Evolutionary conservation across 2,797 vertebrate species (phyloP).

Genomic region (Macropus fuliginosus): DNA sequence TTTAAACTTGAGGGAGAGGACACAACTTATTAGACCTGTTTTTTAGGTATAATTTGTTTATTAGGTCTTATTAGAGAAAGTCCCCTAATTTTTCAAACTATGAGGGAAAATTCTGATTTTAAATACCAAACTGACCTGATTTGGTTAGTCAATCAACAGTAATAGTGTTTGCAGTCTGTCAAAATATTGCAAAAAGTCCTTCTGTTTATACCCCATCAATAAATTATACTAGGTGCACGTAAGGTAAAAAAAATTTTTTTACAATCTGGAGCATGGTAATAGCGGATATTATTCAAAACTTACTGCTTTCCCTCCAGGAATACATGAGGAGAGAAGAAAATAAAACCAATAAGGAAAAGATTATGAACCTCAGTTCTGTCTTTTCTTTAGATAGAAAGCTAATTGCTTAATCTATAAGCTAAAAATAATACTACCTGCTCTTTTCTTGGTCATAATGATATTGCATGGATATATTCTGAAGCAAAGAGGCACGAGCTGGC

Average conservation of each 20-base stretch:
- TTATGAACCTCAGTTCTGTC: constrained; percentile 14
- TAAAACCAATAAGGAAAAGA: background rate
- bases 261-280: background rate
- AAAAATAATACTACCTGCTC: constrained; percentile 37
- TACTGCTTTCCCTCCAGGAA: background rate
- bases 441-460: constrained; percentile 33
- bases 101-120: constrained; percentile 43
- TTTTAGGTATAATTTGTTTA: too few relatives aligned
- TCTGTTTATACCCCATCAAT: background rate
- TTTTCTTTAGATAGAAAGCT: constrained; percentile 52
- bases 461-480: constrained; percentile 51
- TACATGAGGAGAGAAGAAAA: constrained; percentile 25
- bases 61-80: constrained; percentile 21
- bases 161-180: background rate
- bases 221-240: constrained; percentile 12
- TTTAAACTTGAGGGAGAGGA: constrained; percentile 34
- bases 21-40: constrained; percentile 41
- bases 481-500: background rate
- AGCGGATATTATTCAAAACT: background rate
- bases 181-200: background rate
- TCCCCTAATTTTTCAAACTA: constrained; percentile 7
- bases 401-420: constrained; percentile 40
- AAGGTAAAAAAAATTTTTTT: background rate
- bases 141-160: constrained; percentile 15
- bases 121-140: constrained; percentile 30